Base-by-base conservation (phyloP, 2,113 vertebrate genomes). In the Corvus cornix region DNA sequence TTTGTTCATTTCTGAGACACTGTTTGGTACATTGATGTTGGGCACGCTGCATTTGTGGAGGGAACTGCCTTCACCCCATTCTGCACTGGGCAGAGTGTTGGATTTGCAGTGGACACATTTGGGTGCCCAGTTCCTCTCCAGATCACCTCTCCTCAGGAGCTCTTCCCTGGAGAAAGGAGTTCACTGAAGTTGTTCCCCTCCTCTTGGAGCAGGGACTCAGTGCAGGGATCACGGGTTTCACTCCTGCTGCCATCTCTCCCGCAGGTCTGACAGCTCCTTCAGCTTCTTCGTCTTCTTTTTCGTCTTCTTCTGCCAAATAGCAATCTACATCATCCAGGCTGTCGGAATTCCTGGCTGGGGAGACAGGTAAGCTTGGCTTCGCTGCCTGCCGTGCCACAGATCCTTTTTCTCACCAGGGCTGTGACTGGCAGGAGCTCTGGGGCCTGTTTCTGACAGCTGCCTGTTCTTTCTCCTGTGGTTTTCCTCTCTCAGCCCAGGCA, bases 271-370 rank as follows among this genome's bases (percentile, higher is more conserved):
- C 98, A 99, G 99, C 96, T 99, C 99, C 97, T 99, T 99, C 98
- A 99, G 98, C 96, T 99, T 99, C 98, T 99, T 99, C 87, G 98
- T 99, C 96, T 99, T 99, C 98, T 99, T 99, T 95, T 99, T 99
- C 55, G 85, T 99, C 60, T 99, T 99, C 96, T 99, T 99, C 96
- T 99, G 99, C 98, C 99, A 99, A 98, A 98, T 99, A 94, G 98
- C 97, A 5, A 98, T 99, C 92, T 99, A 99, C 95, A 68, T 99
- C 96, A 99, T 99, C 97, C 99, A 99, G 95, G 84, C 98, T 64
- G 98, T 99, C 0, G 99, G 99, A 74, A 99, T 99, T 95, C 99
- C 99, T 78, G 96, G 70, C 69, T 99, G 99, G 98, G 99, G 99
- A 60, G 98, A 99, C 98, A 99, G 99, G 99, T 99, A 46, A 98